These are phyloP conservation scores for Tribolium freemani DNA, from an alignment of 2,888 invertebrate genomes.

Conservation along the genomic window DNA sequence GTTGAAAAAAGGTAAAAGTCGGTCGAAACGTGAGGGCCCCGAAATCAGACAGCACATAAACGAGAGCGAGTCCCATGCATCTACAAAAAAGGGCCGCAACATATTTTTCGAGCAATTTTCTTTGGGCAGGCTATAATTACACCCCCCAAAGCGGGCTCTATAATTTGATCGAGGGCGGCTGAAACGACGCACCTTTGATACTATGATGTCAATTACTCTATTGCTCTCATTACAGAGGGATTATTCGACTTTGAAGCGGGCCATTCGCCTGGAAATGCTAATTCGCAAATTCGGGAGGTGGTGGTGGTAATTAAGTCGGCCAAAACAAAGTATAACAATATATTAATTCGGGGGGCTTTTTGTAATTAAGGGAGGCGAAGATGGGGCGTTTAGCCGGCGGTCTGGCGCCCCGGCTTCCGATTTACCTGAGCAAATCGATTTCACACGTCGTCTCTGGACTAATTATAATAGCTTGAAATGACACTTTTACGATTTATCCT, in stretches of 20 bases:
- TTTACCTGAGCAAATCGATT: slow-evolving; percentile 64
- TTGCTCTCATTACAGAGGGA: slow-evolving; percentile 45
- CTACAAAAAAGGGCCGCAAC: slow-evolving; percentile 50
- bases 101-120: slow-evolving; percentile 67
- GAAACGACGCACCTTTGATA: slow-evolving; percentile 64
- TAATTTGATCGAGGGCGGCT: slow-evolving; percentile 66
- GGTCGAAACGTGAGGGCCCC: slow-evolving; percentile 36
- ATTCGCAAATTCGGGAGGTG: slow-evolving; percentile 46
- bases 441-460: slow-evolving; percentile 60
- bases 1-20: slow-evolving; percentile 32
- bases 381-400: slow-evolving; percentile 62
- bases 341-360: slow-evolving; percentile 53
- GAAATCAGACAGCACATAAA: slow-evolving; percentile 42
- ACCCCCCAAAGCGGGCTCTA: slow-evolving; percentile 64
- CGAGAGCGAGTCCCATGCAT: slow-evolving; percentile 33
- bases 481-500: slow-evolving; percentile 7
- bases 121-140: slow-evolving; percentile 66
- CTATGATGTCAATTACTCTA: slow-evolving; percentile 65
- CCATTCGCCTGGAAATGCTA: slow-evolving; percentile 52
- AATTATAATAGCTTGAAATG: slow-evolving; percentile 10
- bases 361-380: slow-evolving; percentile 63
- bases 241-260: slow-evolving; percentile 52
- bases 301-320: slow-evolving; percentile 45
- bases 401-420: slow-evolving; percentile 64
- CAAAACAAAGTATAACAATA: slow-evolving; percentile 50